A percentile compares a stretch with the other conserved stretches of the same genome.
These are phyloP conservation scores for Baccha elongata DNA, from an alignment of 2,888 invertebrate species.

Conservation along the genomic window DNA sequence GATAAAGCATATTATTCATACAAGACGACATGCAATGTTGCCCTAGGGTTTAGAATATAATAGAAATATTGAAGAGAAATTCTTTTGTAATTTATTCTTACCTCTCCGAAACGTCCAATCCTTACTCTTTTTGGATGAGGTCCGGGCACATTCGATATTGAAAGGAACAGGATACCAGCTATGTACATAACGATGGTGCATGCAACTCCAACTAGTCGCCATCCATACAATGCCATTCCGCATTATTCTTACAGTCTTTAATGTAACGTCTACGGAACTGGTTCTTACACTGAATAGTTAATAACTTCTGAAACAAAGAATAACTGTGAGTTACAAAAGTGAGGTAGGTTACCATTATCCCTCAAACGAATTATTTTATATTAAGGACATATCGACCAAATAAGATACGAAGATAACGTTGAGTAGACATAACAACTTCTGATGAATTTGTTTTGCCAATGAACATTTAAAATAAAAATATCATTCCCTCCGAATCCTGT, in stretches of 20 bases:
- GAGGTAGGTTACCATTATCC: no score
- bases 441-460: not conserved
- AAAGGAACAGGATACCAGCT: conserved; percentile 81
- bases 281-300: conserved; percentile 44
- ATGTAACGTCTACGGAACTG: conserved; percentile 62
- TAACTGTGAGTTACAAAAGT: not conserved
- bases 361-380: conserved; percentile 9
- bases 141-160: conserved; percentile 81
- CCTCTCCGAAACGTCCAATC: conserved; percentile 80
- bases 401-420: conserved; percentile 10
- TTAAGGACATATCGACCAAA: conserved; percentile 62
- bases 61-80: no score
- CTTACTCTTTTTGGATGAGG: conserved; percentile 80
- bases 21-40: not conserved
- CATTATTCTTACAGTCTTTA: conserved; percentile 74
- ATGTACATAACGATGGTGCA: conserved; percentile 82
- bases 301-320: conserved; percentile 42
- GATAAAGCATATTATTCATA: not conserved
- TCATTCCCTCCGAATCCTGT: no score
- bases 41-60: not conserved
- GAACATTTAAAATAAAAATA: not conserved
- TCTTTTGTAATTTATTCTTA: conserved; percentile 75
- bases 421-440: not conserved
- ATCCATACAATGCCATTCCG: conserved; percentile 82
- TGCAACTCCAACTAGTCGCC: conserved; percentile 82